Base-by-base conservation (phyloP, 2,113 vertebrate species). In the Corvus hawaiiensis region DNA sequence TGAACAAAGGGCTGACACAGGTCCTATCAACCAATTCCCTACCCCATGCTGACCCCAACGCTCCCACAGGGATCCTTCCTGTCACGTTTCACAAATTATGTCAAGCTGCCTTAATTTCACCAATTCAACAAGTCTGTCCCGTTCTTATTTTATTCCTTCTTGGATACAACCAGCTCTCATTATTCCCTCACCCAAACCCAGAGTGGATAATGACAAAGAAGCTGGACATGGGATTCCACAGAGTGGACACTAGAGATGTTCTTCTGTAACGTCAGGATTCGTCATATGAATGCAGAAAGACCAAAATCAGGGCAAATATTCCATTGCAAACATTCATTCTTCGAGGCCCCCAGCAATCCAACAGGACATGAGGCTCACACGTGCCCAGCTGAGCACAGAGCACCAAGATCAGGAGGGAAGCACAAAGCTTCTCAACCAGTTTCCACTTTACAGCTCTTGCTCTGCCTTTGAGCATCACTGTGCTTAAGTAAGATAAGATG, bases 11-110 rank as follows among this genome's bases (percentile, higher is more conserved):
- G 44, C 43, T 51, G 48, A 28, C 28, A 41, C 1, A 5, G 75
- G 10, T 58, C 66, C 56, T 20, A 6, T 15, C 18, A 11, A 37
- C 10, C 9, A 3, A 15, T 3, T 27, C 33, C 62, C 35, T 13
- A 16, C 26, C 14, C 14, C 0, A 0, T 1, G 1, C n/a, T 68
- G 39, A n/a, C 24, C 48, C 46, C 39, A 54, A 3, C 0, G 1
- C 17, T 62, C 30, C 55, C 71, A 83, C 30, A 69, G 21, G n/a
- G 41, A 69, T 68, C 30, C 62, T 19, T 89, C 62, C 79, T 43
- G 21, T 35, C 63, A 77, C 0, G 3, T 30, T 39, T 19, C 68
- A 49, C 46, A 37, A 28, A 58, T 41, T 23, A 22, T 0, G 3
- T 12, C 37, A 54, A n/a, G 5, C 21, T 93, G 64, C 41, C 54